These are phyloP conservation scores for Amphibalanus amphitrite DNA, from an alignment of 1,140 invertebrate species.

Conservation along the genomic window DNA sequence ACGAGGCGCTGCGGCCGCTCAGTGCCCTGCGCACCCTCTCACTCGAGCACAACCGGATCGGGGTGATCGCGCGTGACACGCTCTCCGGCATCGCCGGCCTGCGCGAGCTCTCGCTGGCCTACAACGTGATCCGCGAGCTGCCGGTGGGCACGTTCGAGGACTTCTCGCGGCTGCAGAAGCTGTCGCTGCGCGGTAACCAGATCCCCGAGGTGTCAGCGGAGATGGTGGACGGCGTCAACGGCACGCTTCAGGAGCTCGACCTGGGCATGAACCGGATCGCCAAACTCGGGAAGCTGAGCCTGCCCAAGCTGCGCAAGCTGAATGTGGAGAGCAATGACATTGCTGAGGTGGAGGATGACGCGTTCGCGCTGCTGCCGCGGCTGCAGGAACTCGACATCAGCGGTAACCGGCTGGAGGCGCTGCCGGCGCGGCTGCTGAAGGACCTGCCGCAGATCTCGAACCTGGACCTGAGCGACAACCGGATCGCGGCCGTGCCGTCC, in stretches of 20 bases:
- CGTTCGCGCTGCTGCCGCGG: conserved; percentile 46
- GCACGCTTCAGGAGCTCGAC: conserved; percentile 48
- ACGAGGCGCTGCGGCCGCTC: conserved; percentile 51
- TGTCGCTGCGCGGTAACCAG: conserved; percentile 62
- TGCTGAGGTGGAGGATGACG: conserved; percentile 25
- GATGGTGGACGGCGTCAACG: conserved; percentile 54
- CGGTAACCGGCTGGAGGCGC: conserved; percentile 44
- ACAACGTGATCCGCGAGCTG: conserved; percentile 72
- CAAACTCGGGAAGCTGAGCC: conserved; percentile 22
- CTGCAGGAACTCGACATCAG: conserved; percentile 52
- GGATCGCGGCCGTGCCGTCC: conserved; percentile 51
- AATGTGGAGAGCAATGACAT: conserved; percentile 58
- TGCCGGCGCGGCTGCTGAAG: conserved; percentile 49
- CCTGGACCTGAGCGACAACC: conserved; percentile 47
- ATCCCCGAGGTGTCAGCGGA: conserved; percentile 47
- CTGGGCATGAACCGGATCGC: conserved; percentile 56
- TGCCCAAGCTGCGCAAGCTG: conserved; percentile 33
- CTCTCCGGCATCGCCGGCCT: conserved; percentile 23
- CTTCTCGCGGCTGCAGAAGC: conserved; percentile 36
- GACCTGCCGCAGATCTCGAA: conserved; percentile 41
- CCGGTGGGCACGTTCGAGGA: conserved; percentile 52
- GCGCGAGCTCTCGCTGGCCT: conserved; percentile 35
- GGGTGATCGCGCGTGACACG: conserved; percentile 55
- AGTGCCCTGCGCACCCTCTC: conserved; percentile 52
- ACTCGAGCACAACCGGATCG: conserved; percentile 70